Evolutionary conservation across 2,888 invertebrate species (phyloP), one percentile per base, ranked within the genome.

Genomic region (Cantharis rufa): DNA sequence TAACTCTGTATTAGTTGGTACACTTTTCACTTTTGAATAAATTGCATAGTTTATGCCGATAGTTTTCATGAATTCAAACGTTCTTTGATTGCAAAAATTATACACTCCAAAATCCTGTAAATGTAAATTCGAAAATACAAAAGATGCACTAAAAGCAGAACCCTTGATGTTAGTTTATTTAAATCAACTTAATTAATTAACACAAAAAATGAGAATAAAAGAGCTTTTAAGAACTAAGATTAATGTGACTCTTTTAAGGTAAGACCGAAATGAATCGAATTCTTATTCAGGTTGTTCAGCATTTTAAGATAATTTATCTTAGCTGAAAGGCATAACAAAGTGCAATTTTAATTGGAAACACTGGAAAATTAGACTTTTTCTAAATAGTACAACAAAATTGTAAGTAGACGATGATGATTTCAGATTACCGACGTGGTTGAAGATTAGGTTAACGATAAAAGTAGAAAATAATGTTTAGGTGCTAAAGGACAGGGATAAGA

Each of bases 171-270:
- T 48, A 48, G 48, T 74, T 70, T 74, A 74, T 74, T 74, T 74
- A 74, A 74, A 74, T 74, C 70, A 74, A 61, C 64, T 70, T 63
- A 70, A 74, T 74, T 74, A 74, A 74, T 74, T 74, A 74, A 48
- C 63, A 74, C 64, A 69, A 74, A 63, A 32, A 70, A 63, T 74
- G 70, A 70, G 70, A 70, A 70, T 64, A 48, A 66, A 63, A 48
- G 74, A 62, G 74, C 70, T 70, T 70, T 74, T 63, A 74, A 62
- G 69, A 69, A 69, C 73, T 48, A 69, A 73, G 69, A 73, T 69
- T 73, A 73, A 73, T 73, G 73, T 15, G 15, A 64, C 73, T 73
- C 69, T 73, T 73, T 73, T 62, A 15, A 69, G 69, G 66, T 48
- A 63, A 21, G 27, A 24, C 69, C 69, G 15, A 73, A 73, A 73